phyloP scores from a whole-genome alignment of 2,113 vertebrate genomes.

The Microtus richardsoni region DNA sequence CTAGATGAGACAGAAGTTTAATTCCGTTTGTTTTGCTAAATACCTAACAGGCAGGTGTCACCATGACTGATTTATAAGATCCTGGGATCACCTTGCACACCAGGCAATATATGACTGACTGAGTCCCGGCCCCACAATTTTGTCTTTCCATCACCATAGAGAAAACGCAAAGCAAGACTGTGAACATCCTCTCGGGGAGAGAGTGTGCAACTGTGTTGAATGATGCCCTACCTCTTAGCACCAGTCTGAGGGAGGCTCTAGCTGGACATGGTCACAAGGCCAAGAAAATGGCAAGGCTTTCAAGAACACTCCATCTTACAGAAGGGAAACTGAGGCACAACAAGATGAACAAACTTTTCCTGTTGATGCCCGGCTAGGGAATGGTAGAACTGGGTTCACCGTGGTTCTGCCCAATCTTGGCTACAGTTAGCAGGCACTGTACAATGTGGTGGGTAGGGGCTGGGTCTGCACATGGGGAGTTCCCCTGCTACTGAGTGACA shows the following conservation, averaged over 20 bases:
- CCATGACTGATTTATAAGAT: neutral
- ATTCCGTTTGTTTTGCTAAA: neutral
- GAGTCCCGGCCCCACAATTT: neutral
- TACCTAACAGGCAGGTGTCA: neutral
- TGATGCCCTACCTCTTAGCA: neutral
- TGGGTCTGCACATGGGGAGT: neutral
- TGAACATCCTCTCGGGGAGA: accelerated
- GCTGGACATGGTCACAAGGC: neutral
- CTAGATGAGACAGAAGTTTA: neutral
- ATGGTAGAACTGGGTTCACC: neutral
- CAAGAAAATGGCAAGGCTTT: neutral
- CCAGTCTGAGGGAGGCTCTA: too few relatives aligned
- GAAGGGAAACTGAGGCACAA: neutral
- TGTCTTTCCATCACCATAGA: neutral
- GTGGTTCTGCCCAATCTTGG: neutral
- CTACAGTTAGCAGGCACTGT: neutral
- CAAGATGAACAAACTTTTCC: neutral
- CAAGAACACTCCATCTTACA: neutral
- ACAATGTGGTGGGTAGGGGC: neutral
- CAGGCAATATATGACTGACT: neutral
- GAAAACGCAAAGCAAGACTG: neutral
- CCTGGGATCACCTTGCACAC: neutral
- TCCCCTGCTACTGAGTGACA: neutral
- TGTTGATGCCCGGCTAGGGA: neutral
- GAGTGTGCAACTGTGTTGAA: neutral